Evolutionary conservation across 2,113 vertebrate genomes (phyloP), one percentile per base, ranked within the genome.

Genomic region (Budorcas taxicolor): DNA sequence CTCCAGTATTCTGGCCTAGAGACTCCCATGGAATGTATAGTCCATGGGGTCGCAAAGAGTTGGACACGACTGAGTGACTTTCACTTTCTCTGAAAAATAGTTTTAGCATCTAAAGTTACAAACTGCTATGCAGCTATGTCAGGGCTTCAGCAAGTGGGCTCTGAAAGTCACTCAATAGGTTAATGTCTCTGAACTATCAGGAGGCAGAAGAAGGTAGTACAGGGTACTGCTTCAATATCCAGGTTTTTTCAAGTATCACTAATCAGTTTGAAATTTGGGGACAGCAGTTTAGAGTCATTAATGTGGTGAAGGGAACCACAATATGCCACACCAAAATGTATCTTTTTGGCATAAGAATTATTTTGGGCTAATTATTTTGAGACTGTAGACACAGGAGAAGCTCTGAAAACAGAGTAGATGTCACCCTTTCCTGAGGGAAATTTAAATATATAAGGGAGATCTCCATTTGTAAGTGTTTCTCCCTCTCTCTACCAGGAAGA

Each of bases 101-200:
- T 40, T 82, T 29, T 90, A 95, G 4, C 29, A 78, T 95, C 87
- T 92, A 55, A 95, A 96, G 15, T 94, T 95, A 57, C 16, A 81
- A 60, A 97, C 1, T 25, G 3, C 45, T 78, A 14, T 67, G 43
- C 85, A 85, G n/a, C 31, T 19, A 58, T 62, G 17, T 40, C 60
- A 96, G 36, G 6, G 17, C n/a, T 90, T 93, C 36, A 94, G 25
- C 76, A 94, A 84, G 17, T 80, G 74, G 17, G 1, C 31, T 97
- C 67, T 82, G 16, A 14, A 86, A 95, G 29, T 53, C n/a, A 21
- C 27, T 62, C 62, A 47, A 27, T 7, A 92, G 7, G 17, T 81
- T 58, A 58, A 80, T 33, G 21, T 82, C 33, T 91, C 21, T 85
- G 47, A 89, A 76, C 64, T 50, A 5, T n/a, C 17, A 60, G n/a